These are phyloP conservation scores for Rhizoglyphus robini DNA, from an alignment of 1,140 invertebrate species.

Conservation along the genomic window DNA sequence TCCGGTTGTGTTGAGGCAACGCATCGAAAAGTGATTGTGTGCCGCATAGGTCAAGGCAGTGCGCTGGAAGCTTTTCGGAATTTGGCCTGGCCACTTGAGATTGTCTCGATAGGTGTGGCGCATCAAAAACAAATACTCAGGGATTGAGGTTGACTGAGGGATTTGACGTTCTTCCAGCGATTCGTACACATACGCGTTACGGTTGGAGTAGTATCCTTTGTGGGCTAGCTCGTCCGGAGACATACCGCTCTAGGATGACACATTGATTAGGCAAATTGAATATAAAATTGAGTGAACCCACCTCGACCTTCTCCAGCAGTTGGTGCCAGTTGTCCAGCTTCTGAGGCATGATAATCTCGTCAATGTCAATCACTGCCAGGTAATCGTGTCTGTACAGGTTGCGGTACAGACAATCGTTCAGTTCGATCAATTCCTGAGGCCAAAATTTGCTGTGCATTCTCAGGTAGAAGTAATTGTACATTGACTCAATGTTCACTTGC, in stretches of 20 bases:
- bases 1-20: constrained; percentile 65
- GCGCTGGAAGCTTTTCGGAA: constrained; percentile 86
- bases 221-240: not conserved
- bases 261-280: too few species aligned
- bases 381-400: constrained; percentile 64
- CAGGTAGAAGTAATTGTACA: not conserved
- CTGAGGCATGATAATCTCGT: constrained; percentile 68
- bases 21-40: constrained; percentile 80
- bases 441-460: not conserved
- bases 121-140: constrained; percentile 79
- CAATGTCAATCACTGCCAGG: constrained; percentile 82
- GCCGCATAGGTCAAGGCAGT: constrained; percentile 68
- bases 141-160: constrained; percentile 47
- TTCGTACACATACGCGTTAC: constrained; percentile 8
- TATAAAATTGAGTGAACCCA: too few species aligned
- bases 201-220: not conserved
- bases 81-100: constrained; percentile 78
- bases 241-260: not conserved
- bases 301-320: not conserved
- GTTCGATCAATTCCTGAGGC: constrained; percentile 35
- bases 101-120: constrained; percentile 75
- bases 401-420: constrained; percentile 81
- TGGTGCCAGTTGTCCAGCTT: not conserved
- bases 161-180: constrained; percentile 24
- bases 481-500: not conserved